Percentiles rank a stretch among this genome's conserved stretches.
phyloP scores from a whole-genome alignment of 2,797 vertebrate species.

The Acanthis flammea region DNA sequence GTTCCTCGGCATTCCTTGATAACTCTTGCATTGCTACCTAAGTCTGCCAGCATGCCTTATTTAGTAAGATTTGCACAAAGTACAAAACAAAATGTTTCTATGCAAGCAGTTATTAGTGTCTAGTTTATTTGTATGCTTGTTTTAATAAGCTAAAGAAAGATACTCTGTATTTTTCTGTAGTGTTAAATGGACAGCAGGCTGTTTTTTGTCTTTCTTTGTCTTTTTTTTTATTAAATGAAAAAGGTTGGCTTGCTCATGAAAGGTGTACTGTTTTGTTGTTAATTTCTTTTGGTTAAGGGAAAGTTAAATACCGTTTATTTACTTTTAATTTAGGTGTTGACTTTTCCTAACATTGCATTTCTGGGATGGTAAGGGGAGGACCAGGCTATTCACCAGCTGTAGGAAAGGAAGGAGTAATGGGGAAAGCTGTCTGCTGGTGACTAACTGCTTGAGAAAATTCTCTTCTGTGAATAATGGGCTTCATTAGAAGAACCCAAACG shows the following conservation, averaged over 20 bases:
- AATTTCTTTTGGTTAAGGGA: neutral
- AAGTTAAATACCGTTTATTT: constrained; percentile 42
- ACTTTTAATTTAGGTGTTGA: constrained; percentile 38
- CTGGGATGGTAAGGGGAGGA: neutral
- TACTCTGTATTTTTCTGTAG: neutral
- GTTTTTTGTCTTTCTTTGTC: neutral
- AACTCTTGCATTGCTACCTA: constrained; percentile 16
- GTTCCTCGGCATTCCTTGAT: constrained; percentile 37
- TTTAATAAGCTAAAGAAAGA: constrained; percentile 53
- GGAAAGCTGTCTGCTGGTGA: constrained; percentile 39
- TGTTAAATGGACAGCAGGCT: constrained; percentile 37
- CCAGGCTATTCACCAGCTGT: neutral
- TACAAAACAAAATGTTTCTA: constrained; percentile 54
- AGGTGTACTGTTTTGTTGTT: neutral
- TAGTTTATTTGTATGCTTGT: constrained; percentile 35
- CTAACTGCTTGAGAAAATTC: constrained; percentile 17
- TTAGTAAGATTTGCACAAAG: constrained; percentile 72
- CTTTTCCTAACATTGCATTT: constrained; percentile 55
- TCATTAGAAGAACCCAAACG: constrained; percentile 42
- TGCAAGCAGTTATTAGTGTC: constrained; percentile 58
- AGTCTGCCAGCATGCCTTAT: constrained; percentile 65
- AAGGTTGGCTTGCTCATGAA: constrained; percentile 10
- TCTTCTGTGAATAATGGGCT: constrained; percentile 56
- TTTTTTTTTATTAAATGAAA: constrained; percentile 11
- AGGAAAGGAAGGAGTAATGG: neutral